phyloP scores from a whole-genome alignment of 2,888 invertebrate species.

The Drosophila maculinotata region DNA sequence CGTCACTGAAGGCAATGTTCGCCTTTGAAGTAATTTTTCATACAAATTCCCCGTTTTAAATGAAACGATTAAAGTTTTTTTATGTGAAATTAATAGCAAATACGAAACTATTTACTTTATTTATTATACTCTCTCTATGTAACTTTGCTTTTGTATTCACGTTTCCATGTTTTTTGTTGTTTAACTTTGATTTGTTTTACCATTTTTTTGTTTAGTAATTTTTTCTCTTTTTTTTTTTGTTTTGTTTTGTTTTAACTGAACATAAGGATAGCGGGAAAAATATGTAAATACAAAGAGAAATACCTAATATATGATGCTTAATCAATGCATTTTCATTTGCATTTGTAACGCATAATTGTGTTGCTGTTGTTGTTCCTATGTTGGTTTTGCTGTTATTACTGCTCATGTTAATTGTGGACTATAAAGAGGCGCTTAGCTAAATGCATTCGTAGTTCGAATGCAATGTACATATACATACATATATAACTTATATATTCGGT shows the following conservation, averaged over 20 bases:
- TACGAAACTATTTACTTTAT: slow-evolving; percentile 80
- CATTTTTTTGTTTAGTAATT: slow-evolving; percentile 72
- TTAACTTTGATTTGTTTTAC: slow-evolving; percentile 64
- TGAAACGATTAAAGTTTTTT: slow-evolving; percentile 31
- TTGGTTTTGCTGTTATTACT: slow-evolving; percentile 34
- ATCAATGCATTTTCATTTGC: slow-evolving; percentile 42
- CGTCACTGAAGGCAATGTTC: too few relatives aligned
- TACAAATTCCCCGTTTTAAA: slow-evolving; percentile 10
- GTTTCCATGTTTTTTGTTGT: slow-evolving; percentile 62
- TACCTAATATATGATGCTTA: slow-evolving; percentile 53
- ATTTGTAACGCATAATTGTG: slow-evolving; percentile 49
- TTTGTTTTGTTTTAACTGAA: slow-evolving; percentile 71
- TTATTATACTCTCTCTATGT: slow-evolving; percentile 74
- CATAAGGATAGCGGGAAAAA: slow-evolving; percentile 72
- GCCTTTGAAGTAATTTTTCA: background rate
- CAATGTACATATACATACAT: slow-evolving; percentile 46
- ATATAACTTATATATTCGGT: slow-evolving; percentile 66
- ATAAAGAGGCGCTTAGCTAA: slow-evolving; percentile 62
- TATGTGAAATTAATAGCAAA: slow-evolving; percentile 81
- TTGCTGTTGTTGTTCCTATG: slow-evolving; percentile 41
- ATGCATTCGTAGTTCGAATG: slow-evolving; percentile 59
- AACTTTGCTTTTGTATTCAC: slow-evolving; percentile 73
- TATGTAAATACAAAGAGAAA: slow-evolving; percentile 73
- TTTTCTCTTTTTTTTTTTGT: slow-evolving; percentile 46
- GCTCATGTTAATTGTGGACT: slow-evolving; percentile 56